Base-by-base conservation (phyloP, 2,797 vertebrate genomes). In the Octomys mimax region DNA sequence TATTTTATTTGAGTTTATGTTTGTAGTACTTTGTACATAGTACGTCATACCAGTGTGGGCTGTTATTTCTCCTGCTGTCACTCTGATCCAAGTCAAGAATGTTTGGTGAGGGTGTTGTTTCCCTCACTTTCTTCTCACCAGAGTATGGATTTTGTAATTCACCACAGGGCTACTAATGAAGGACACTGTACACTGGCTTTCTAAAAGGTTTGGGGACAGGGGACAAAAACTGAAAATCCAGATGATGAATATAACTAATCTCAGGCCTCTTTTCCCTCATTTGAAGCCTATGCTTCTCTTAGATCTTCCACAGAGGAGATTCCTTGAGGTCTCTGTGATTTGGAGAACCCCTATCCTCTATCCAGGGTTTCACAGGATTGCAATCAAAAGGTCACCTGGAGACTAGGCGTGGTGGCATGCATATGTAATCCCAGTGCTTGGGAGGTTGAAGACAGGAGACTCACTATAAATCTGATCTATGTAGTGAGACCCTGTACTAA, bases 131-230 rank as follows among this genome's bases (percentile, higher is more conserved):
- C 21, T 85, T 24, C 73, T 78, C 16, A 39, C 62, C 8, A 79
- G 79, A 61, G 49, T 77, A 61, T 49, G 10, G n/a, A 86, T 81
- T 77, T 70, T 91, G n/a, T 93, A 79, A 89, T 87, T 91, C 28
- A 46, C 52, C 10, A 14, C 2, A 68, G n/a, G 24, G 57, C 19
- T 57, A 33, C 39, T 88, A 91, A 77, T 22, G 71, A 77, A 75
- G 16, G 14, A 42, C 87, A 5, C 26, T 61, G 8, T 66, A 1
- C 46, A 49, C 80, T n/a, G 54, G n/a, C 62, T 94, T 94, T 54
- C 89, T 26, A 54, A 42, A 95, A 95, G 39, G 24, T 86, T 91
- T 88, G 62, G 33, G 57, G 46, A 64, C 78, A 84, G 59, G 54
- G 61, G 3, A 68, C 19, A 59, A 83, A 84, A 39, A 31, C 13